Evolutionary conservation across 2,888 invertebrate genomes (phyloP).

Genomic region (Tipula helvola): DNA sequence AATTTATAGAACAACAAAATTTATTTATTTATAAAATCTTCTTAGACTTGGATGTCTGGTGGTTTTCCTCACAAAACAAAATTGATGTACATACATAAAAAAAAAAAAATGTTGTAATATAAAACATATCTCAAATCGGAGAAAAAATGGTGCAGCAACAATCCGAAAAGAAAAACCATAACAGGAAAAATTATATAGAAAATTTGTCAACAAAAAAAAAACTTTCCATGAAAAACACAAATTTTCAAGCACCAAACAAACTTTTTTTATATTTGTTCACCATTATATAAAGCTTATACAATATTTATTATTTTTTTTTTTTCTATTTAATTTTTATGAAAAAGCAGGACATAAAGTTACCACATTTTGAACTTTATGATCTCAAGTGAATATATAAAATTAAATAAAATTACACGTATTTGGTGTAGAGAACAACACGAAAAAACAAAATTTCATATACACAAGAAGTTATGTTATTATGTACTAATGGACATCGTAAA

Average conservation of each 20-base stretch:
- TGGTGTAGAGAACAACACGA: not conserved
- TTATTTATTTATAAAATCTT: not conserved
- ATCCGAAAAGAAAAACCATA: not conserved
- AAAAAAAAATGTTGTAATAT: not conserved
- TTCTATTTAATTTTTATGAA: not conserved
- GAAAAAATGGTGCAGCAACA: not conserved
- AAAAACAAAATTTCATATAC: not conserved
- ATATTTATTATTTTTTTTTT: not conserved
- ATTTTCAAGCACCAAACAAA: not conserved
- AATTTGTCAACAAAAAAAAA: not conserved
- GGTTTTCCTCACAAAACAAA: not conserved
- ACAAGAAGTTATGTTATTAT: not conserved
- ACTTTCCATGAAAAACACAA: not conserved
- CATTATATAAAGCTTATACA: not conserved
- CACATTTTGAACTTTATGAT: constrained; percentile 4
- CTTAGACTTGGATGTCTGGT: not conserved
- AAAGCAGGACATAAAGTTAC: not conserved
- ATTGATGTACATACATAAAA: not conserved
- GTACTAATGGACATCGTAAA: not conserved
- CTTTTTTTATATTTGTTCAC: not conserved
- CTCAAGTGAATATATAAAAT: not conserved
- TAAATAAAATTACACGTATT: not conserved
- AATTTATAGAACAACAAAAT: not conserved
- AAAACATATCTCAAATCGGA: not conserved
- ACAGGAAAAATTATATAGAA: not conserved